These are phyloP conservation scores for Corbicula japonica DNA, from an alignment of 2,888 invertebrate genomes.

Conservation along the genomic window DNA sequence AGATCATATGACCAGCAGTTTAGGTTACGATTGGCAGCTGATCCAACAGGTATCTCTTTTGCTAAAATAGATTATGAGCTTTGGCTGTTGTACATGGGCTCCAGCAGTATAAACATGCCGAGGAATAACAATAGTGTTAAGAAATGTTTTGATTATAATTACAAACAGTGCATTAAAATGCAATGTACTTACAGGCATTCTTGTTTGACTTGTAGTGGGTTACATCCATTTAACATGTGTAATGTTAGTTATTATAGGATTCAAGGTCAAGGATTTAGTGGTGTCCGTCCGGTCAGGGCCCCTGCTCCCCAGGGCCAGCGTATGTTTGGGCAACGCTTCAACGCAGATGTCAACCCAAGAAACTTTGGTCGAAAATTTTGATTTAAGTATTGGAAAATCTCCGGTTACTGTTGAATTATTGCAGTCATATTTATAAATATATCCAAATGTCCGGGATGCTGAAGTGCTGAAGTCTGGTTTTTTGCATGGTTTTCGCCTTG, in stretches of 20 bases:
- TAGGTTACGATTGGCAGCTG: background rate
- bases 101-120: background rate
- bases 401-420: constrained; percentile 3
- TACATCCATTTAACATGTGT: constrained; percentile 1
- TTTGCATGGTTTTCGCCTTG: constrained; percentile 21
- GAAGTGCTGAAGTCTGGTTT: constrained; percentile 7
- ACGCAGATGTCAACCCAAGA: background rate
- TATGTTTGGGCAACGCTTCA: background rate
- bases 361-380: background rate
- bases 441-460: constrained; percentile 7
- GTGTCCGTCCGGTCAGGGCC: background rate
- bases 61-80: constrained; percentile 3
- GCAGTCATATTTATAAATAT: background rate
- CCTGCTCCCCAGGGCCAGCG: background rate
- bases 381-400: background rate
- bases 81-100: constrained; percentile 1
- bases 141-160: constrained; percentile 20
- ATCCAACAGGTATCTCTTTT: background rate
- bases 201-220: constrained; percentile 6
- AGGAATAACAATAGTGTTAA: background rate
- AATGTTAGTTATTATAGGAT: background rate
- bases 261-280: background rate
- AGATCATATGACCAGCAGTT: constrained; percentile 19
- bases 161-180: background rate
- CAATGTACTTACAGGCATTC: background rate